Percentiles rank a stretch among this genome's conserved stretches.
These are phyloP conservation scores for Lates japonicus DNA, from an alignment of 2,797 vertebrate genomes.

Conservation along the genomic window DNA sequence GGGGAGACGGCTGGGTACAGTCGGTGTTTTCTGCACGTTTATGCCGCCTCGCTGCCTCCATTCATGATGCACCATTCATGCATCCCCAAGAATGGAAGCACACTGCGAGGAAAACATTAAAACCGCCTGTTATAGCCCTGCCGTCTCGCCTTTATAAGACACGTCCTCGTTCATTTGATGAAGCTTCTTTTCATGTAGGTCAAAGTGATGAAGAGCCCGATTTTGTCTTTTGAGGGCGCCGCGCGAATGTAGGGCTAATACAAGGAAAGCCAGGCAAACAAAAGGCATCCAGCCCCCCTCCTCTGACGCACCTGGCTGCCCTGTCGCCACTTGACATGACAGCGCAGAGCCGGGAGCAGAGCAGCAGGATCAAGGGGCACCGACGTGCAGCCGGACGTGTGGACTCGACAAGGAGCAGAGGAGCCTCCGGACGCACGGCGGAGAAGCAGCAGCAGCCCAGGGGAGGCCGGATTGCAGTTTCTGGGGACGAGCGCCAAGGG, in stretches of 20 bases:
- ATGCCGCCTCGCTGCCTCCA: slow-evolving; percentile 68
- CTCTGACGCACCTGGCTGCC: slow-evolving; percentile 85
- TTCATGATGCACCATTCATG: slow-evolving; percentile 82
- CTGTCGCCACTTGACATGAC: slow-evolving; percentile 88
- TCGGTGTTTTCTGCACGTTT: slow-evolving; percentile 43
- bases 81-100: slow-evolving; percentile 74
- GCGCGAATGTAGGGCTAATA: slow-evolving; percentile 73
- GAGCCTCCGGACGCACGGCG: slow-evolving; percentile 73
- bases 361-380: slow-evolving; percentile 86
- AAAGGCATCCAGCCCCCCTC: slow-evolving; percentile 80
- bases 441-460: slow-evolving; percentile 75
- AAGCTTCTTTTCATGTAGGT: slow-evolving; percentile 66
- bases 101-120: slow-evolving; percentile 63
- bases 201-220: slow-evolving; percentile 70
- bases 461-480: slow-evolving; percentile 85
- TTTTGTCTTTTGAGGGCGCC: slow-evolving; percentile 71
- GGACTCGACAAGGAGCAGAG: slow-evolving; percentile 76
- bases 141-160: slow-evolving; percentile 26
- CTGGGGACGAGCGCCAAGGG: slow-evolving; percentile 88
- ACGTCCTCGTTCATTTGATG: slow-evolving; percentile 23
- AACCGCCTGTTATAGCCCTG: slow-evolving; percentile 27
- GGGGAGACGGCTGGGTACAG: slow-evolving; percentile 32
- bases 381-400: slow-evolving; percentile 85
- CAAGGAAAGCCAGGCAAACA: slow-evolving; percentile 73
- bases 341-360: slow-evolving; percentile 81